Percentiles rank a stretch among this genome's conserved stretches.
These are phyloP conservation scores for Dasypus novemcinctus DNA, from an alignment of 2,113 vertebrate species.

Conservation along the genomic window DNA sequence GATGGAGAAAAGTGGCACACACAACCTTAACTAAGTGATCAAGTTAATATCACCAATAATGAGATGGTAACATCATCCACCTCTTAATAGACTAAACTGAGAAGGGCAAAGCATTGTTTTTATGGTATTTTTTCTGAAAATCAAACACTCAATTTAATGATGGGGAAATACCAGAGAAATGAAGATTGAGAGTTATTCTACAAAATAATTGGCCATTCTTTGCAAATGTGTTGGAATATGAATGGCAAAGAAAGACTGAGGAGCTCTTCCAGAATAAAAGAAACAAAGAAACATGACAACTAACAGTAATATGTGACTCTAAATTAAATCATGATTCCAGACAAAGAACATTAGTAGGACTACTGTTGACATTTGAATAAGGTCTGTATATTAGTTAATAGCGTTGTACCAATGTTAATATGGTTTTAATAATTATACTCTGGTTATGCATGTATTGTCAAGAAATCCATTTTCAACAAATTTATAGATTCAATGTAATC, in stretches of 20 bases:
- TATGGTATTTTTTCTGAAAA: background rate
- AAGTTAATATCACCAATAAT: background rate
- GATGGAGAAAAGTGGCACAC: background rate
- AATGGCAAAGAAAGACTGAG: background rate
- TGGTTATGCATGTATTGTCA: background rate
- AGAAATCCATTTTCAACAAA: background rate
- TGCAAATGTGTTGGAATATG: background rate
- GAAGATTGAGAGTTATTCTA: background rate
- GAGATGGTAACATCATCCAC: background rate
- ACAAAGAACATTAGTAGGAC: background rate
- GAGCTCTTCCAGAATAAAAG: background rate
- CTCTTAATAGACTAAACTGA: background rate
- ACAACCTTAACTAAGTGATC: background rate
- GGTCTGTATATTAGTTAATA: background rate
- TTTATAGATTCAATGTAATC: background rate
- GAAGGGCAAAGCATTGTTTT: background rate
- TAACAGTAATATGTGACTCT: background rate
- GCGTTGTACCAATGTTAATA: background rate
- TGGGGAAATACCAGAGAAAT: background rate
- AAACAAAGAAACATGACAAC: background rate
- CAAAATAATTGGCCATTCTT: background rate
- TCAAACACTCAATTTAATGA: background rate
- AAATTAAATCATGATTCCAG: background rate
- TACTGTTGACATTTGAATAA: background rate
- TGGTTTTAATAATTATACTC: background rate